Evolutionary conservation across 2,113 vertebrate species (phyloP), one percentile per base, ranked within the genome.

Genomic region (Calyptomena viridis): DNA sequence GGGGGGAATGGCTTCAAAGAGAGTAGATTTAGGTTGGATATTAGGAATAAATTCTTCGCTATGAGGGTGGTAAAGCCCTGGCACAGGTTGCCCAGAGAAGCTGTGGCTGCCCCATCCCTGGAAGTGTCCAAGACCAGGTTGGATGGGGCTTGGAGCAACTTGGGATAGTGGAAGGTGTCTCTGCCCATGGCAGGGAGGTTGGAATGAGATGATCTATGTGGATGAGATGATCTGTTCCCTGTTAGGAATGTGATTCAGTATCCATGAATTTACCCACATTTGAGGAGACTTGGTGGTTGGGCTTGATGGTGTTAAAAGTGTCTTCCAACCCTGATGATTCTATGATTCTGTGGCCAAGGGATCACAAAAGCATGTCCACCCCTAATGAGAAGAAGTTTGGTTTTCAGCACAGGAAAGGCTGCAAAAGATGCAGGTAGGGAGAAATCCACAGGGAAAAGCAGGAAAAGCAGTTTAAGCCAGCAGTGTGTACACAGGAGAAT

Each of bases 61-160:
- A 15, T 3, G 64, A 67, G 64, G 31, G 31, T 46, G 22, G 31
- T 3, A 21, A n/a, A 42, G 23, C 15, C 14, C 64, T 67, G 64
- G 31, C 42, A 67, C 31, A n/a, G 42, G 8, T 17, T 67, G 42
- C 16, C 23, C 64, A 67, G 64, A 47, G 33, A 67, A 47, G 22
- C 44, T 67, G 44, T n/a, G 31, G 64, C 64, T 67, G 44, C 31
- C 22, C 30, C 72, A 37, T 23, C 25, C 35, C 42, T 84, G 22
- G 12, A 3, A 77, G 31, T 37, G 22, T 9, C 15, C 56, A 71
- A 49, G 12, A 8, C 5, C 25, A 20, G 22, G 18, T 0, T 84
- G 71, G 47, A 60, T 0, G 0, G 14, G n/a, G 21, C 17, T 69
- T 76, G 35, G 40, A 42, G 2, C 25, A 56, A 0, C 15, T 10